Conservation (phyloP, 2,888 invertebrate species). For the Hydrotaea diabolus region DNA sequence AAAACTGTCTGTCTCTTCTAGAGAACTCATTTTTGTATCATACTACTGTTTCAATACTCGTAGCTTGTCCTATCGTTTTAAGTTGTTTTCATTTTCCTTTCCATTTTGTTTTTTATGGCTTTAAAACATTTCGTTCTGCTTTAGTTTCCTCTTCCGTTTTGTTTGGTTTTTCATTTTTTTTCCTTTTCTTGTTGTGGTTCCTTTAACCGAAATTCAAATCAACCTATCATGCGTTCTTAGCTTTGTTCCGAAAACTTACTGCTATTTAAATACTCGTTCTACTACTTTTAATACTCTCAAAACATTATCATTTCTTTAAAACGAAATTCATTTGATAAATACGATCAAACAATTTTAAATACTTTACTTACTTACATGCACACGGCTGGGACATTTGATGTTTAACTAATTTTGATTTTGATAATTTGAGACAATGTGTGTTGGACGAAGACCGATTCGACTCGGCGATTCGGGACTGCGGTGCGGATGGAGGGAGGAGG, state of each 20-base stretch:
- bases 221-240: slow-evolving; percentile 52
- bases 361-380: slow-evolving; percentile 19
- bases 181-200: too few species aligned
- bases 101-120: slow-evolving; percentile 16
- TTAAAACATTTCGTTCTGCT: slow-evolving; percentile 40
- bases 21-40: slow-evolving; percentile 48
- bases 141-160: slow-evolving; percentile 11
- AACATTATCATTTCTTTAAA: slow-evolving; percentile 15
- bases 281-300: slow-evolving; percentile 14
- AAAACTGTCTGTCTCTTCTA: slow-evolving; percentile 8
- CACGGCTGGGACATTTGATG: slow-evolving; percentile 20
- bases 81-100: slow-evolving; percentile 45
- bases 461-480: background rate
- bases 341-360: slow-evolving; percentile 24
- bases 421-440: background rate
- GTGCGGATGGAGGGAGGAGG: background rate
- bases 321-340: slow-evolving; percentile 28
- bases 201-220: slow-evolving; percentile 15
- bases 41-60: slow-evolving; percentile 28
- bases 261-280: background rate
- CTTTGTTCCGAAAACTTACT: slow-evolving; percentile 52
- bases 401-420: background rate
- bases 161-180: too few species aligned
- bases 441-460: background rate
- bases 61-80: slow-evolving; percentile 50